Conservation (phyloP, 2,797 vertebrate genomes). For the Gymnoscopelus microlampas region DNA sequence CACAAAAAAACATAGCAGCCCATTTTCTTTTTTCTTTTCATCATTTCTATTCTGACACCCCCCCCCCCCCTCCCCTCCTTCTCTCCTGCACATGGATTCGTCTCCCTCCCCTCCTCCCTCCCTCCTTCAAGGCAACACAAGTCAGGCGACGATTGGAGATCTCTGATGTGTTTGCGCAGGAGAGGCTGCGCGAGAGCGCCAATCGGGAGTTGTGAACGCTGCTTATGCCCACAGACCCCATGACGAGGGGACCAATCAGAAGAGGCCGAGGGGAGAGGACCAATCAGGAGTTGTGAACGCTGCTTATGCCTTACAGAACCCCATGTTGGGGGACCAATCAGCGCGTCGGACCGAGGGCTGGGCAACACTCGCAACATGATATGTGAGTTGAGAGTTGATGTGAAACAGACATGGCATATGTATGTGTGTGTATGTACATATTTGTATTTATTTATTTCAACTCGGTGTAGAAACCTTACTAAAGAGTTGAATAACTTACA, state of each 20-base stretch:
- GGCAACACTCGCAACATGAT: constrained; percentile 18
- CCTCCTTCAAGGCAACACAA: constrained; percentile 52
- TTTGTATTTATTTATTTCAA: neutral
- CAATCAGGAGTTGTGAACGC: constrained; percentile 70
- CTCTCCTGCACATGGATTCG: constrained; percentile 32
- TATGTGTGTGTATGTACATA: constrained; percentile 11
- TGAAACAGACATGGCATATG: constrained; percentile 56
- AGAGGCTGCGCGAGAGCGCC: constrained; percentile 38
- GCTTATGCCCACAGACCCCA: constrained; percentile 27
- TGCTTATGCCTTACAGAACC: constrained; percentile 29
- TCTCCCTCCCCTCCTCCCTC: constrained; percentile 36
- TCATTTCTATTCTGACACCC: constrained; percentile 53
- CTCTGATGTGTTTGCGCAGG: constrained; percentile 11
- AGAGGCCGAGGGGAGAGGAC: constrained; percentile 28
- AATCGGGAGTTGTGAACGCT: constrained; percentile 68
- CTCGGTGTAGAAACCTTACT: neutral
- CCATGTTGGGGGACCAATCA: constrained; percentile 11
- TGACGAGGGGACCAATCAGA: constrained; percentile 3
- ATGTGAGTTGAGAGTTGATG: constrained; percentile 78
- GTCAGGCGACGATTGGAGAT: constrained; percentile 65
- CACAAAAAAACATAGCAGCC: constrained; percentile 36
- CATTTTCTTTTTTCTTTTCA: constrained; percentile 32
- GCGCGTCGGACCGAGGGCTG: constrained; percentile 35
- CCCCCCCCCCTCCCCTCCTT: constrained; percentile 15
- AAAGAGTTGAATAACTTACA: too few species aligned